A percentile compares a stretch with the other conserved stretches of the same genome.
These are phyloP conservation scores for Luffia ferchaultella DNA, from an alignment of 2,888 invertebrate species.

Conservation along the genomic window DNA sequence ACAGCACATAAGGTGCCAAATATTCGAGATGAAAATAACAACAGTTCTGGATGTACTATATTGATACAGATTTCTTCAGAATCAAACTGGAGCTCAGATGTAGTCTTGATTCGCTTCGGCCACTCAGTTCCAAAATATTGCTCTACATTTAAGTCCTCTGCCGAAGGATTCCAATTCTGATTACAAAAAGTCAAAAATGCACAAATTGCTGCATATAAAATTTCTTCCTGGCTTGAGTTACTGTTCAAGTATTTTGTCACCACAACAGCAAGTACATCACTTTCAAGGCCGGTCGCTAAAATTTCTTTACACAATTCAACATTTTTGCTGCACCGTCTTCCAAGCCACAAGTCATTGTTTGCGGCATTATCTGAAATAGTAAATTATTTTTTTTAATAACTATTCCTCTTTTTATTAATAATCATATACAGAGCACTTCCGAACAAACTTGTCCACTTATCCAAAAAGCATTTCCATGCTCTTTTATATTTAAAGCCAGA, in stretches of 20 bases:
- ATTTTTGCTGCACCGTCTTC: conserved; percentile 34
- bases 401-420: too few species aligned
- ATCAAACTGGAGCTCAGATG: conserved; percentile 53
- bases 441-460: too few species aligned
- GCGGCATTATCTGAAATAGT: conserved; percentile 29
- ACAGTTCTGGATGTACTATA: conserved; percentile 62
- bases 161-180: conserved; percentile 83
- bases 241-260: conserved; percentile 27
- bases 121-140: conserved; percentile 43
- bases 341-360: conserved; percentile 35
- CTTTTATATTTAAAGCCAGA: too few species aligned
- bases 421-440: too few species aligned
- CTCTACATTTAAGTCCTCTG: conserved; percentile 39
- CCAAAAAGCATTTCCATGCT: too few species aligned
- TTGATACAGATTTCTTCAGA: conserved; percentile 75
- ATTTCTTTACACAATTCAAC: conserved; percentile 30
- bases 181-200: conserved; percentile 78
- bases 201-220: conserved; percentile 68
- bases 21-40: conserved; percentile 46
- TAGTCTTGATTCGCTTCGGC: conserved; percentile 47
- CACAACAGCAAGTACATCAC: conserved; percentile 23
- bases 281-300: conserved; percentile 30
- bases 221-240: conserved; percentile 27
- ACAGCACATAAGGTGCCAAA: conserved; percentile 33
- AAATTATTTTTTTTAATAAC: too few species aligned